phyloP scores from a whole-genome alignment of 2,797 vertebrate genomes.

The Sebastes flavidus region DNA sequence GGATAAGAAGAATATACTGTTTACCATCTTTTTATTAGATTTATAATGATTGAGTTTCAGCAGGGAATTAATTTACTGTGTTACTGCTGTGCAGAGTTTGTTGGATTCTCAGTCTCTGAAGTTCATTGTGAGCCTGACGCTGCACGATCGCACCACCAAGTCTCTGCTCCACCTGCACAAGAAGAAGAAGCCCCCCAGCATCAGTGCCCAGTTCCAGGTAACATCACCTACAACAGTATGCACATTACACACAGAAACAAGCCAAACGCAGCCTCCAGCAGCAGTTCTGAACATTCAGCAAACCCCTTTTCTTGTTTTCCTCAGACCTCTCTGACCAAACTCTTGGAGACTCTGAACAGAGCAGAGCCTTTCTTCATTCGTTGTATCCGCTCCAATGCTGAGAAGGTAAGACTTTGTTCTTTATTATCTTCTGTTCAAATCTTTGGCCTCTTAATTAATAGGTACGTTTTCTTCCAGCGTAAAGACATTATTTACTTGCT shows the following conservation, averaged over 20 bases:
- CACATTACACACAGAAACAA: neutral
- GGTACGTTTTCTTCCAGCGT: neutral
- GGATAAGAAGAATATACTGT: neutral
- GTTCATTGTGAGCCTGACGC: conserved; percentile 92
- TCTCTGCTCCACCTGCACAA: conserved; percentile 96
- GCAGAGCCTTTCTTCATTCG: conserved; percentile 98
- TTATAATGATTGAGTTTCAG: neutral
- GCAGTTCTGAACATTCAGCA: neutral
- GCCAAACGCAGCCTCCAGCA: neutral
- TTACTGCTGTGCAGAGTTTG: conserved; percentile 83
- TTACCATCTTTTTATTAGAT: neutral
- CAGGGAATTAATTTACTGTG: neutral
- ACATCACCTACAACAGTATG: neutral
- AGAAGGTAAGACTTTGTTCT: conserved; percentile 85
- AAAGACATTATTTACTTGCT: neutral
- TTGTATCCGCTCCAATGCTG: conserved; percentile 96
- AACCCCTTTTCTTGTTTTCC: conserved; percentile 18
- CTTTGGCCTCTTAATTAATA: neutral
- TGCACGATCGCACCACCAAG: conserved; percentile 95
- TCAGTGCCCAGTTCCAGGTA: conserved; percentile 99
- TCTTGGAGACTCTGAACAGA: conserved; percentile 92
- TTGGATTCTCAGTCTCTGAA: conserved; percentile 94
- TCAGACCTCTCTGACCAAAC: conserved; percentile 94
- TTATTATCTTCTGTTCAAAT: neutral
- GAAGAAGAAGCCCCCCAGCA: conserved; percentile 98